phyloP scores from a whole-genome alignment of 2,888 invertebrate species.

The Holacanthella duospinosa region DNA sequence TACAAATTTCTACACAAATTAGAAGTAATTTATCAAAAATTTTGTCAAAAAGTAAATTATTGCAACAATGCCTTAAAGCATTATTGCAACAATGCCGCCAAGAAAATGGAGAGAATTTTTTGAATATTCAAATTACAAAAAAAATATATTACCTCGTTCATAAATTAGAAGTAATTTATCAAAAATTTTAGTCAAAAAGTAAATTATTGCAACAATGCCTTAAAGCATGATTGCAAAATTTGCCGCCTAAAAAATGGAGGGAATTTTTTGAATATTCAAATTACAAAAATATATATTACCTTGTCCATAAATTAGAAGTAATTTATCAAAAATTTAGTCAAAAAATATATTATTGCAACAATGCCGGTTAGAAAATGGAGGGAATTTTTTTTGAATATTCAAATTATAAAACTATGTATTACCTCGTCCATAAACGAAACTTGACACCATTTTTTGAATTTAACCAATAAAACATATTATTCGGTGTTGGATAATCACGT shows the following conservation, averaged over 20 bases:
- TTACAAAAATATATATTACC: too few species aligned
- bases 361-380: too few species aligned
- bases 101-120: too few species aligned
- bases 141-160: background rate
- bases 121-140: conserved; percentile 3
- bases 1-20: too few species aligned
- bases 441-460: conserved; percentile 26
- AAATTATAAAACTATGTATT: conserved; percentile 9
- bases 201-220: too few species aligned
- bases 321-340: background rate
- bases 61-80: conserved; percentile 20
- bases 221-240: conserved; percentile 21
- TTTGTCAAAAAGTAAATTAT: too few species aligned
- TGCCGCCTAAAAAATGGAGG: conserved; percentile 24
- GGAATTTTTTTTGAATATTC: too few species aligned
- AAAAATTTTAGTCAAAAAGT: background rate
- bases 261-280: conserved; percentile 20
- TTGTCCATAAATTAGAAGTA: background rate
- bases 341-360: too few species aligned
- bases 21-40: background rate
- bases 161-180: background rate
- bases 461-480: conserved; percentile 31
- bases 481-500: conserved; percentile 21
- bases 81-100: conserved; percentile 25
- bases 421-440: conserved; percentile 33